Conservation (phyloP, 2,797 vertebrate genomes). For the Karalla daura region DNA sequence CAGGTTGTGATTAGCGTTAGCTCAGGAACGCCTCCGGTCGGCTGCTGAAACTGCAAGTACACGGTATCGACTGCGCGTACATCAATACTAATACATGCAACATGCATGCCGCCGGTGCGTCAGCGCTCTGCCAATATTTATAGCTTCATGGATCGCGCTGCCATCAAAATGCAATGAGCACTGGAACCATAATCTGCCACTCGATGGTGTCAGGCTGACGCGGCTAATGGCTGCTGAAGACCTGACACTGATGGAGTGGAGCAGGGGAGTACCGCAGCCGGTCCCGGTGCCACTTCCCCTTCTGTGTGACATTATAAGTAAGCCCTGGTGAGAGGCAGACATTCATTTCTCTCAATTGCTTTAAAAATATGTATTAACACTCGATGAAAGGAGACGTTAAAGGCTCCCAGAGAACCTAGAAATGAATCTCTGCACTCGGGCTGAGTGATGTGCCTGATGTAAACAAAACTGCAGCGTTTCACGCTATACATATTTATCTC, state of each 20-base stretch:
- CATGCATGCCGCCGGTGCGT: constrained; percentile 37
- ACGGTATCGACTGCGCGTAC: constrained; percentile 12
- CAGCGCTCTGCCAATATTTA: constrained; percentile 53
- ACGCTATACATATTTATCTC: no score
- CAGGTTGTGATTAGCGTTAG: not conserved
- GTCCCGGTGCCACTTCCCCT: constrained; percentile 14
- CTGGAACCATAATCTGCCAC: constrained; percentile 43
- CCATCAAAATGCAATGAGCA: constrained; percentile 40
- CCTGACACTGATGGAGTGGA: constrained; percentile 28
- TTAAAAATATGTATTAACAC: not conserved
- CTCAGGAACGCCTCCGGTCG: not conserved
- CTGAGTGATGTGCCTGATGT: no score
- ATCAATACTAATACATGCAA: constrained; percentile 40
- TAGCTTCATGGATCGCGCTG: constrained; percentile 21
- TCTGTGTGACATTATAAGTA: constrained; percentile 6
- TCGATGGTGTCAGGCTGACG: constrained; percentile 17
- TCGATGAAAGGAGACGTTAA: not conserved
- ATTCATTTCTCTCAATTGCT: not conserved
- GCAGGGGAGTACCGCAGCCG: constrained; percentile 8
- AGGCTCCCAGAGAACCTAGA: not conserved
- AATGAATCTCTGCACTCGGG: not conserved
- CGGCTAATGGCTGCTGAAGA: constrained; percentile 41
- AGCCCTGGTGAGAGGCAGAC: not conserved
- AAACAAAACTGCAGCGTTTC: no score
- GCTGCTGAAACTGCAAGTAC: constrained; percentile 2